Evolutionary conservation across 2,113 vertebrate species (phyloP).

Genomic region (Numenius arquata): DNA sequence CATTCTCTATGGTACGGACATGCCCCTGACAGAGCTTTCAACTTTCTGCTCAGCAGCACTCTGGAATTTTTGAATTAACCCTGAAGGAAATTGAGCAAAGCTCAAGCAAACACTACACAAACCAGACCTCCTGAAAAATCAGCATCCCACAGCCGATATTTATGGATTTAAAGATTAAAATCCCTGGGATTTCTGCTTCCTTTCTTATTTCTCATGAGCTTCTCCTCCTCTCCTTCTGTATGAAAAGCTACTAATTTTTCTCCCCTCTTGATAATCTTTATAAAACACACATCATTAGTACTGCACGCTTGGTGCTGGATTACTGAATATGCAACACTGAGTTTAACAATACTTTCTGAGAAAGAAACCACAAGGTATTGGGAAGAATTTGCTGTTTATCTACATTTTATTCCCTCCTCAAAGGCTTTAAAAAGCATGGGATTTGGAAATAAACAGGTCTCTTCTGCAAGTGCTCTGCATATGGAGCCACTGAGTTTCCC

Average conservation of each 20-base stretch:
- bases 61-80: conserved; percentile 7
- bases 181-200: not conserved
- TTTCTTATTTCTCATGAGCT: not conserved
- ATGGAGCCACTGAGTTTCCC: conserved; percentile 13
- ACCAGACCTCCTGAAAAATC: not conserved
- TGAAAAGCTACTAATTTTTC: not conserved
- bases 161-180: conserved; percentile 9
- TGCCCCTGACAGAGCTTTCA: not conserved
- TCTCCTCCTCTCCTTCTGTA: not conserved
- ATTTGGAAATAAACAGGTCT: conserved; percentile 44
- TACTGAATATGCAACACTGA: not conserved
- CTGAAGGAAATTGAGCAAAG: not conserved
- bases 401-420: not conserved
- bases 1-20: not conserved
- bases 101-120: not conserved
- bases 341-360: not conserved
- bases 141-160: not conserved
- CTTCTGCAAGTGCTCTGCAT: conserved; percentile 10
- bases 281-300: not conserved
- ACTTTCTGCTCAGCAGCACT: conserved; percentile 22
- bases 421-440: not conserved
- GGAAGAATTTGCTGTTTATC: not conserved
- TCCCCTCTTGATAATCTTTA: not conserved
- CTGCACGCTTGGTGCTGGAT: not conserved
- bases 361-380: not conserved